phyloP scores from a whole-genome alignment of 2,888 invertebrate genomes.

The Limenitis camilla region DNA sequence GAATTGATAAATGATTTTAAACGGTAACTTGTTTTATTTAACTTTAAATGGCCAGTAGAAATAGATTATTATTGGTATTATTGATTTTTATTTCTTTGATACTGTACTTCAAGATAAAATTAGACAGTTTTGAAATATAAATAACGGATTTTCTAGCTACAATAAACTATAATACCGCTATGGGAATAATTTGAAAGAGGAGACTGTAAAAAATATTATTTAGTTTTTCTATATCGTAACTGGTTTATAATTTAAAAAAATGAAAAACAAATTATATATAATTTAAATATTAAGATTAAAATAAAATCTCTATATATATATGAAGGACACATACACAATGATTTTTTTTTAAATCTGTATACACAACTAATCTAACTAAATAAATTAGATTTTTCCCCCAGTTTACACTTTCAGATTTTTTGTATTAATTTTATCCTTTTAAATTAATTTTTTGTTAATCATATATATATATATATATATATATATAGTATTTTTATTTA shows the following conservation, averaged over 20 bases:
- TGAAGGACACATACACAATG: no score
- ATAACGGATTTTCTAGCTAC: background rate
- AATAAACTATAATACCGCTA: no score
- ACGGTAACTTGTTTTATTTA: slow-evolving; percentile 22
- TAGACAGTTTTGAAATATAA: background rate
- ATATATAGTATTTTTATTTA: no score
- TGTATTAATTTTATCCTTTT: no score
- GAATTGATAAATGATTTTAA: slow-evolving; percentile 22
- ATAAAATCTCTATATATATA: no score
- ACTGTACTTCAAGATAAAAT: background rate
- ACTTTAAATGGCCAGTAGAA: slow-evolving; percentile 11
- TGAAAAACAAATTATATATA: background rate
- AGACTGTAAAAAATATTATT: background rate
- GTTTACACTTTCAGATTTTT: no score
- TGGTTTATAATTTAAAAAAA: background rate
- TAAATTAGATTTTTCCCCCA: no score
- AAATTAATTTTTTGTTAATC: no score
- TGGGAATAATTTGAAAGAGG: background rate
- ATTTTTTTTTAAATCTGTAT: no score
- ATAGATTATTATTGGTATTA: slow-evolving; percentile 1
- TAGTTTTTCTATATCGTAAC: background rate
- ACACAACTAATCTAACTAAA: no score
- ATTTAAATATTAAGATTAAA: no score
- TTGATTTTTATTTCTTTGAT: slow-evolving; percentile 6
- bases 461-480: no score